Evolutionary conservation across 1,140 invertebrate species (phyloP).

Genomic region (Heliconius eleuchia): DNA sequence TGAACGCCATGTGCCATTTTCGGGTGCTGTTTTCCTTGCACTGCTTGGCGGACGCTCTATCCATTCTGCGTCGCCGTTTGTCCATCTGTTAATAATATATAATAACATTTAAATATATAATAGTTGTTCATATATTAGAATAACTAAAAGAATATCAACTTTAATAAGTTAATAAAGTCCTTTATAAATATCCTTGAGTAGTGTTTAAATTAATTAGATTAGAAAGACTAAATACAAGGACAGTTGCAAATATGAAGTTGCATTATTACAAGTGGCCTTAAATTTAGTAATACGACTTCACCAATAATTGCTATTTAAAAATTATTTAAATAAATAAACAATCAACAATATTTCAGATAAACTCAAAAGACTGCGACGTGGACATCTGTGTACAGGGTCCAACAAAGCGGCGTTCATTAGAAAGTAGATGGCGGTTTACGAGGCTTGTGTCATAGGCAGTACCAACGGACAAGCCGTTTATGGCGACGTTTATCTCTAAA

Average conservation of each 20-base stretch:
- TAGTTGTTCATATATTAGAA: not conserved
- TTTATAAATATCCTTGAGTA: too few species aligned
- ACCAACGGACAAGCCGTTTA: constrained; percentile 66
- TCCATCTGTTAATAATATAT: constrained; percentile 53
- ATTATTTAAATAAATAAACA: not conserved
- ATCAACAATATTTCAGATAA: not conserved
- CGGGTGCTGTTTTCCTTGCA: constrained; percentile 55
- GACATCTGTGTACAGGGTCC: constrained; percentile 12
- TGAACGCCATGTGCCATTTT: constrained; percentile 70
- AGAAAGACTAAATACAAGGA: too few species aligned
- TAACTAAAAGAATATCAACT: not conserved
- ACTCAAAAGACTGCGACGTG: not conserved
- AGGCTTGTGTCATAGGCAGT: constrained; percentile 44
- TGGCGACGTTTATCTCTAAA: constrained; percentile 77
- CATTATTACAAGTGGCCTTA: too few species aligned
- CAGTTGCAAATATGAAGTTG: too few species aligned
- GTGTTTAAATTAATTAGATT: too few species aligned
- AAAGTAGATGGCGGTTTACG: constrained; percentile 53
- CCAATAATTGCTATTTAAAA: not conserved
- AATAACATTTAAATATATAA: not conserved
- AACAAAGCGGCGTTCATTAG: constrained; percentile 55
- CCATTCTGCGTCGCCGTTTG: constrained; percentile 72
- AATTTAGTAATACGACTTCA: not conserved
- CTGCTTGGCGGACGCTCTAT: constrained; percentile 59
- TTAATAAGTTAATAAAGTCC: too few species aligned